phyloP scores from a whole-genome alignment of 1,140 invertebrate species.

The Chymomyza costata region DNA sequence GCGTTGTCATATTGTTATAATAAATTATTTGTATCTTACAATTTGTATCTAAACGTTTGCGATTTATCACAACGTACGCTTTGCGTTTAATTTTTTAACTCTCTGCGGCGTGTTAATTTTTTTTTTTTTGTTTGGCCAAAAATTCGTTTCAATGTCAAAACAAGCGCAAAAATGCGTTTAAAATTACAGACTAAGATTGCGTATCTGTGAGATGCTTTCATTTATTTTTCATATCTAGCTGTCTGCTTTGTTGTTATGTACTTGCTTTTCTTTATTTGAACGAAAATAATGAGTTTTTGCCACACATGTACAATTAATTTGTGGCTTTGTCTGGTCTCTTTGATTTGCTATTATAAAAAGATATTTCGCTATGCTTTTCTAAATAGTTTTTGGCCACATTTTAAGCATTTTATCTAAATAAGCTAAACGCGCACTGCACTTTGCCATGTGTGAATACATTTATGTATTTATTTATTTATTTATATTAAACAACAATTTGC shows the following conservation, averaged over 20 bases:
- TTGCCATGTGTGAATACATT: slow-evolving; percentile 36
- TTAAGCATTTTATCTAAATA: slow-evolving; percentile 34
- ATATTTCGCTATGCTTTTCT: not conserved
- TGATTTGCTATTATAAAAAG: too few species aligned
- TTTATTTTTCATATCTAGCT: slow-evolving; percentile 12
- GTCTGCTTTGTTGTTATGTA: not conserved
- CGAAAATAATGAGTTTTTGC: slow-evolving; percentile 45
- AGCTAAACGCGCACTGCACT: slow-evolving; percentile 49
- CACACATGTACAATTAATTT: slow-evolving; percentile 10
- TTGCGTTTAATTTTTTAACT: slow-evolving; percentile 43
- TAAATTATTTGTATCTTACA: slow-evolving; percentile 10
- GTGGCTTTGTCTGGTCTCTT: too few species aligned
- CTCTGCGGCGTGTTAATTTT: slow-evolving; percentile 25
- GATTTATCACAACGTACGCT: slow-evolving; percentile 33
- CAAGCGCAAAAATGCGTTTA: slow-evolving; percentile 54
- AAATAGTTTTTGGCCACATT: slow-evolving; percentile 14
- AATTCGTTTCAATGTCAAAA: slow-evolving; percentile 57
- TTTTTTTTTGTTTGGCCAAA: not conserved
- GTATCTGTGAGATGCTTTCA: slow-evolving; percentile 25
- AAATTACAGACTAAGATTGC: slow-evolving; percentile 48
- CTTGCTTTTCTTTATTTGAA: too few species aligned
- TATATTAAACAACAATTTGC: slow-evolving; percentile 34
- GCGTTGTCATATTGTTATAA: slow-evolving; percentile 77
- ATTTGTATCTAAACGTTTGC: slow-evolving; percentile 43
- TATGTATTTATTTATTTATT: slow-evolving; percentile 57